These are phyloP conservation scores for Heliconius hewitsoni DNA, from an alignment of 1,140 invertebrate genomes.

Conservation along the genomic window DNA sequence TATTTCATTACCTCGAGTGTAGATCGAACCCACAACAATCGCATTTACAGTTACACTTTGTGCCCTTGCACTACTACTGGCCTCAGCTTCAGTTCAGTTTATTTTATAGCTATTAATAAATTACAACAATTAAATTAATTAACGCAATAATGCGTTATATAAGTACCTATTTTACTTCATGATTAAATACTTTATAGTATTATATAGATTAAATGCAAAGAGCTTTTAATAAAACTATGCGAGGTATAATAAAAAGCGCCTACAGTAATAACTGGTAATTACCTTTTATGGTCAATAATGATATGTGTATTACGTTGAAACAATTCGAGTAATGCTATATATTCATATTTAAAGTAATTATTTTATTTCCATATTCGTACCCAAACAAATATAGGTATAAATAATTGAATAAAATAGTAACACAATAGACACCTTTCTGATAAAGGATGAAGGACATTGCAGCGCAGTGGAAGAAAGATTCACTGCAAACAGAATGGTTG, in stretches of 20 bases:
- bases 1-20: too few relatives aligned
- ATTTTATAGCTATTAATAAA: neutral
- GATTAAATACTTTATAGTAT: neutral
- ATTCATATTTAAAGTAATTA: constrained; percentile 38
- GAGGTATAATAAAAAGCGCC: constrained; percentile 10
- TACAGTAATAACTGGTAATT: neutral
- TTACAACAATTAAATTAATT: neutral
- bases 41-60: too few relatives aligned
- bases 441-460: too few relatives aligned
- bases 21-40: too few relatives aligned
- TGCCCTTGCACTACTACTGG: too few relatives aligned
- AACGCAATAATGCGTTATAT: neutral
- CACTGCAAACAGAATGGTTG: too few relatives aligned
- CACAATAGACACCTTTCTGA: neutral
- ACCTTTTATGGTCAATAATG: neutral
- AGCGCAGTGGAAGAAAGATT: neutral
- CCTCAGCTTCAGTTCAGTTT: too few relatives aligned
- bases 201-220: neutral
- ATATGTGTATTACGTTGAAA: constrained; percentile 3
- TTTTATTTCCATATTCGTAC: constrained; percentile 27
- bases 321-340: constrained; percentile 18
- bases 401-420: neutral
- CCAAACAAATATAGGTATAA: neutral
- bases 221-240: neutral
- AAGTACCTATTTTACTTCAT: neutral